A percentile compares a stretch with the other conserved stretches of the same genome.
Conservation (phyloP, 2,113 vertebrate genomes). For the Talpa occidentalis region DNA sequence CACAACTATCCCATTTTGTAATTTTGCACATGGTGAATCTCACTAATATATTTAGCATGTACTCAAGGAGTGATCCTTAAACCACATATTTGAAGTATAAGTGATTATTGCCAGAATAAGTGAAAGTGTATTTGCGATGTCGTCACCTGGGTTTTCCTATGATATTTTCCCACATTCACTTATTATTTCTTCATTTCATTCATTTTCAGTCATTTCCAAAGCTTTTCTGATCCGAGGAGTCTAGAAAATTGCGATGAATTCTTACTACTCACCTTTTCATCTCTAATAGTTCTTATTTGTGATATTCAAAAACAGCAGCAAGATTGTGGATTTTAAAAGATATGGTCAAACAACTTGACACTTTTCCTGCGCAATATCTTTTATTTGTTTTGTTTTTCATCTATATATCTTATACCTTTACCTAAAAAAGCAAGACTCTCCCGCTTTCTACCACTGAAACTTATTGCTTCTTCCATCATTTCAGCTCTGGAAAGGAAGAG, state of each 20-base stretch:
- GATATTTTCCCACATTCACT: background rate
- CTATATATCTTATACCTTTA: slow-evolving; percentile 43
- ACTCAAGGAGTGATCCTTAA: background rate
- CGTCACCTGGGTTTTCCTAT: background rate
- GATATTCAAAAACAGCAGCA: background rate
- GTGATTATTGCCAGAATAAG: background rate
- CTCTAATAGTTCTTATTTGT: slow-evolving; percentile 41
- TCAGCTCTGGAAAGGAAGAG: slow-evolving; percentile 82
- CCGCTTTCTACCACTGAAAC: slow-evolving; percentile 63
- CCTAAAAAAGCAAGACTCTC: slow-evolving; percentile 34
- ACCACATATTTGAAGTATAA: background rate
- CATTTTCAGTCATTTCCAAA: slow-evolving; percentile 59
- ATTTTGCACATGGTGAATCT: background rate
- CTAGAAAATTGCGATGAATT: slow-evolving; percentile 40
- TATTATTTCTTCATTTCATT: slow-evolving; percentile 56
- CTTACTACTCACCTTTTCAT: slow-evolving; percentile 46
- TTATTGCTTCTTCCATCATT: slow-evolving; percentile 76
- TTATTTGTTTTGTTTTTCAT: slow-evolving; percentile 59
- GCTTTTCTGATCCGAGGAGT: slow-evolving; percentile 36
- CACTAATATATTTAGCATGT: background rate
- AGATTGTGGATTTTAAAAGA: slow-evolving; percentile 25
- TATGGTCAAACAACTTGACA: background rate
- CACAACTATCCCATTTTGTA: background rate
- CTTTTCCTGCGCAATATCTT: slow-evolving; percentile 21
- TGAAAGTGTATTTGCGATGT: background rate